Conservation (phyloP, 2,797 vertebrate species). For the Pipistrellus pipistrellus region DNA sequence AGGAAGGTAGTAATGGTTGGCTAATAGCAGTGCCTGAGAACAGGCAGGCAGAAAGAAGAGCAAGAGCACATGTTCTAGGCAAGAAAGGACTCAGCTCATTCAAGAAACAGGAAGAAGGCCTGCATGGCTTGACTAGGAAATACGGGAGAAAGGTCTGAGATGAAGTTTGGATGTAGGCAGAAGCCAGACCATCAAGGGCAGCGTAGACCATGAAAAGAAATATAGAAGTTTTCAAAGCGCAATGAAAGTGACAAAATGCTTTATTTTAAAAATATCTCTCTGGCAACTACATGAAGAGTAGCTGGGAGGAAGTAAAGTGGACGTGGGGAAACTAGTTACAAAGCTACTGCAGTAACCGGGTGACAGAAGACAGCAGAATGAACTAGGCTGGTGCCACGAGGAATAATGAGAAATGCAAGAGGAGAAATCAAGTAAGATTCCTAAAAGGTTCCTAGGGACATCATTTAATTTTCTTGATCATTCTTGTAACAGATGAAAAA, state of each 20-base stretch:
- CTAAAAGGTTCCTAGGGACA: neutral
- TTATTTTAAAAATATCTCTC: slow-evolving; percentile 45
- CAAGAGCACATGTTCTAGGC: neutral
- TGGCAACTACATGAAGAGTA: neutral
- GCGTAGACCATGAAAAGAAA: neutral
- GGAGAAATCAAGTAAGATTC: neutral
- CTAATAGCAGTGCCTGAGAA: neutral
- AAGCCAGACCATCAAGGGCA: slow-evolving; percentile 1
- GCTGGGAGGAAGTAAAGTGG: neutral
- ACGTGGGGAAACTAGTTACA: neutral
- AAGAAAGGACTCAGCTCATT: neutral
- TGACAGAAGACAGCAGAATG: neutral
- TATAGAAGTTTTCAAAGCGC: slow-evolving; percentile 9
- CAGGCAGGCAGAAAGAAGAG: neutral
- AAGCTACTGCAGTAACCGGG: neutral
- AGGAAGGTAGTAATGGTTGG: neutral
- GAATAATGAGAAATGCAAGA: slow-evolving; percentile 21
- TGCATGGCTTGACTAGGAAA: neutral
- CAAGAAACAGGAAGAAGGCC: slow-evolving; percentile 24
- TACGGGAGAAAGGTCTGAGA: neutral
- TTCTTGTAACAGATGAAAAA: neutral
- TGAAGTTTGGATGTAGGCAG: neutral
- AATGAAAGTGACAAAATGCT: neutral
- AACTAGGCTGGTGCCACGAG: accelerated
- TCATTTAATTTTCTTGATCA: neutral